Percentiles rank a stretch among this genome's conserved stretches.
These are phyloP conservation scores for roundworm (Caenorhabditis elegans) DNA, from an alignment of 1,140 invertebrate species.

Conservation along the genomic window WBcel235 BX284603.4:824001-824500, in stretches of 20 bases:
- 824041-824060: neutral
- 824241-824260: neutral
- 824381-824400: too few species aligned
- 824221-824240: neutral
- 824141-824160: conserved; percentile 11
- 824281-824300: neutral
- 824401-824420: too few species aligned
- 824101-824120: neutral
- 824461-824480: too few species aligned
- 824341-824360: too few species aligned
- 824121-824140: neutral
- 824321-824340: too few species aligned
- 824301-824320: too few species aligned
- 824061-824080: neutral
- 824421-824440: too few species aligned
- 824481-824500: too few species aligned
- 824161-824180: neutral
- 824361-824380: too few species aligned
- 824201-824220: neutral
- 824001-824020: neutral
- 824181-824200: neutral
- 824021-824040: neutral
- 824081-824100: neutral
- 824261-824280: conserved; percentile 2
- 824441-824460: too few species aligned